These are phyloP conservation scores for Hyles lineata DNA, from an alignment of 2,888 invertebrate species.

Conservation along the genomic window DNA sequence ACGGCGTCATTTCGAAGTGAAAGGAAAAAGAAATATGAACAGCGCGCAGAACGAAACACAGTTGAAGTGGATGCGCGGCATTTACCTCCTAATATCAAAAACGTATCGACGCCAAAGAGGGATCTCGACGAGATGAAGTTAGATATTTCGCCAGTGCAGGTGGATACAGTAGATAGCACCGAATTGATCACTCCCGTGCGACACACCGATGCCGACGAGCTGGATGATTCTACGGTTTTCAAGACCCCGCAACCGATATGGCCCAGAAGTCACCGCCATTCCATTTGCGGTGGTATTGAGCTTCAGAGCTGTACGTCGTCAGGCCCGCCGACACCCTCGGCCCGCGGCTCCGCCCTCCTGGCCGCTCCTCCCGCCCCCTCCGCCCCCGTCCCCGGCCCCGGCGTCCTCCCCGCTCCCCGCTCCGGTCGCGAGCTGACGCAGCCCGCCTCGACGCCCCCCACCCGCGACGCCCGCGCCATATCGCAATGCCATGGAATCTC, in stretches of 20 bases:
- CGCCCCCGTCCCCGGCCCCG: slow-evolving; percentile 41
- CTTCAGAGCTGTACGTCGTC: slow-evolving; percentile 45
- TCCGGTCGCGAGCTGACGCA: slow-evolving; percentile 69
- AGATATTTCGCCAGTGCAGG: slow-evolving; percentile 78
- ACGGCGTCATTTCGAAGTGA: slow-evolving; percentile 83
- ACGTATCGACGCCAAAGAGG: slow-evolving; percentile 72
- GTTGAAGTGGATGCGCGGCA: slow-evolving; percentile 74
- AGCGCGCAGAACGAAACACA: slow-evolving; percentile 71
- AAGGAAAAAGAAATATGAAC: slow-evolving; percentile 81
- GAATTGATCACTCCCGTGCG: slow-evolving; percentile 62
- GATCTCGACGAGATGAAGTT: slow-evolving; percentile 72
- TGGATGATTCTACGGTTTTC: slow-evolving; percentile 73
- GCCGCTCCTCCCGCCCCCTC: slow-evolving; percentile 43
- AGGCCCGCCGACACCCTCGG: slow-evolving; percentile 36
- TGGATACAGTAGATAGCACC: slow-evolving; percentile 78
- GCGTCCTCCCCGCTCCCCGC: slow-evolving; percentile 52
- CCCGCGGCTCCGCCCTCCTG: slow-evolving; percentile 37
- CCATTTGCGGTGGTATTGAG: slow-evolving; percentile 66
- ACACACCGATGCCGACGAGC: slow-evolving; percentile 64
- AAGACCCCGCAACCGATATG: slow-evolving; percentile 77
- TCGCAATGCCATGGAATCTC: slow-evolving; percentile 83
- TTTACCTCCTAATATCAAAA: slow-evolving; percentile 62
- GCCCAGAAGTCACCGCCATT: slow-evolving; percentile 70
- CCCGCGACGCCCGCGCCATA: slow-evolving; percentile 79
- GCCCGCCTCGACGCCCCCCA: slow-evolving; percentile 73